Evolutionary conservation across 2,797 vertebrate genomes (phyloP).

Genomic region (Hoplostethus mediterraneus): DNA sequence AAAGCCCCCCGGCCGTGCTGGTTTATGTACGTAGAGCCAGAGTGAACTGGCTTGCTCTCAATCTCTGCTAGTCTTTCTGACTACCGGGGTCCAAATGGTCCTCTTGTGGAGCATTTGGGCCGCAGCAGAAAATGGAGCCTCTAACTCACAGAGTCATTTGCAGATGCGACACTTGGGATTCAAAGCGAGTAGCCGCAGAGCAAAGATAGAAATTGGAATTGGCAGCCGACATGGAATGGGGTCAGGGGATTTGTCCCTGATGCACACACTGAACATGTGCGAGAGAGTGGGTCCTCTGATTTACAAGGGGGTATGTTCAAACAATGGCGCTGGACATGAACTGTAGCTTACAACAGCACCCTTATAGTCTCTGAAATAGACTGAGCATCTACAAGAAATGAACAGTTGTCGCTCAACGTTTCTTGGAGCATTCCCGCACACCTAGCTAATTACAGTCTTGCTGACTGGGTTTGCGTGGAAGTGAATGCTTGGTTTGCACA

Average conservation of each 20-base stretch:
- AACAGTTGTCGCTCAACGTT: slow-evolving; percentile 31
- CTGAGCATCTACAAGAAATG: slow-evolving; percentile 24
- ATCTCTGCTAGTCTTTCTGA: slow-evolving; percentile 68
- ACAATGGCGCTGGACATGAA: slow-evolving; percentile 36
- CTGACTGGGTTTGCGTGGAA: slow-evolving; percentile 30
- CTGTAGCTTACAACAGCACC: slow-evolving; percentile 6
- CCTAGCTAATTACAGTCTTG: slow-evolving; percentile 32
- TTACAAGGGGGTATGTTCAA: slow-evolving; percentile 48
- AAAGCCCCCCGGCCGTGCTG: slow-evolving; percentile 67
- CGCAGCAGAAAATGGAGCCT: slow-evolving; percentile 88
- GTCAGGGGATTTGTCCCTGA: slow-evolving; percentile 76
- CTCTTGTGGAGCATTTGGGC: slow-evolving; percentile 83
- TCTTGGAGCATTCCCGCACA: slow-evolving; percentile 36
- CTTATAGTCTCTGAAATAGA: background rate
- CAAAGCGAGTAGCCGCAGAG: slow-evolving; percentile 74
- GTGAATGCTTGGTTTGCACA: slow-evolving; percentile 30
- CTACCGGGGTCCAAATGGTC: slow-evolving; percentile 74
- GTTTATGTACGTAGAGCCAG: slow-evolving; percentile 73
- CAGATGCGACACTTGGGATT: slow-evolving; percentile 87
- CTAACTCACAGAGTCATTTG: slow-evolving; percentile 87
- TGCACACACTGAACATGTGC: slow-evolving; percentile 43
- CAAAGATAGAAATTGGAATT: slow-evolving; percentile 85
- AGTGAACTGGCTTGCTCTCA: slow-evolving; percentile 71
- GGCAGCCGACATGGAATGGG: slow-evolving; percentile 83
- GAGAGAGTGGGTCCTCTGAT: slow-evolving; percentile 42